Evolutionary conservation across 2,113 vertebrate genomes (phyloP), one percentile per base, ranked within the genome.

Genomic region (Hylia prasina): DNA sequence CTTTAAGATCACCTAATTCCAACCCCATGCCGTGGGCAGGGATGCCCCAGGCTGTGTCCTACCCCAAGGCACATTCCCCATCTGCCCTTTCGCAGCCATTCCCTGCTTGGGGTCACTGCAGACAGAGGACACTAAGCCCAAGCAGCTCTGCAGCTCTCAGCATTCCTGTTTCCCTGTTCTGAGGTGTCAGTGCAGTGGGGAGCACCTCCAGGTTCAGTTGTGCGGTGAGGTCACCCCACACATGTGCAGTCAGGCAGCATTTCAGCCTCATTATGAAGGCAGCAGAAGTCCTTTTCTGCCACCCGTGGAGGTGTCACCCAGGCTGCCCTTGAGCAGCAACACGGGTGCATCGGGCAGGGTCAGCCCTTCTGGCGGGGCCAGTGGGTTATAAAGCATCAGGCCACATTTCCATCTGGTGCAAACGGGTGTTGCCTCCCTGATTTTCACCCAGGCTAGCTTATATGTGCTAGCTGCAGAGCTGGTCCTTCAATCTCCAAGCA

Each of bases 261-360:
- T 84, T 76, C 76, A 63, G 57, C 35, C 33, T 37, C 27, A 1
- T 53, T 44, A 40, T 19, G 5, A 76, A 58, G 31, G 42, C 56
- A 57, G 42, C 57, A 68, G 51, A 47, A 65, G 39, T 30, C 42
- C 33, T 71, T 53, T 57, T 20, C 21, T 66, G 24, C 37, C 21
- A 23, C n/a, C 45, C 3, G 0, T 9, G 30, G 45, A 47, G 23
- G 17, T 76, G 17, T 45, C 61, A 44, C 50, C 33, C 35, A 68
- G n/a, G 7, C 1, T 0, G 39, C 13, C 30, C 58, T 45, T n/a
- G 44, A 69, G 45, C 70, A 42, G 40, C 40, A 50, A 5, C 25
- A 18, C 0, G 1, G 45, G 37, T 6, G 4, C 3, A 1, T 3
- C 11, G 45, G 11, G n/a, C 2, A 0, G 57, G 13, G 4, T 61